Evolutionary conservation across 2,888 invertebrate genomes (phyloP), one percentile per base, ranked within the genome.

Genomic region (Eristalis arbustorum): DNA sequence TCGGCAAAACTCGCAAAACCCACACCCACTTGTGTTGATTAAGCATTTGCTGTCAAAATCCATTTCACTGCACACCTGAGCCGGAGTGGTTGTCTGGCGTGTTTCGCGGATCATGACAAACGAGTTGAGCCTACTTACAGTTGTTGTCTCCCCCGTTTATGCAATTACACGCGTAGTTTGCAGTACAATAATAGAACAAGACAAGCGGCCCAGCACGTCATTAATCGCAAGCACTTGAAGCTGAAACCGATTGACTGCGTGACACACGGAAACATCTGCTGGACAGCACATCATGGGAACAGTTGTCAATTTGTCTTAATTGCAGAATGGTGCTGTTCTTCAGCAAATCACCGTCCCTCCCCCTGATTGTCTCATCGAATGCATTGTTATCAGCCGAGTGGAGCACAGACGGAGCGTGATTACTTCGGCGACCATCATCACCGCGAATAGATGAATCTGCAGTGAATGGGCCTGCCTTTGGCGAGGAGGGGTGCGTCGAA

Each of bases 351-450:
- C n/a, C n/a, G n/a, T n/a, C n/a, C n/a, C n/a, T n/a, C n/a, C n/a
- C n/a, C n/a, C n/a, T n/a, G 84, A 79, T 79, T 84, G 49, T 74
- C 71, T 68, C 34, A 66, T 49, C 74, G 79, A 83, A 83, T 59
- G 74, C 78, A 78, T 69, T 67, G 66, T 78, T 84, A 77, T 79
- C 84, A 79, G 49, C 49, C 22, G 49, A 66, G 69, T 57, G 64
- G 57, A 25, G 37, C 61, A 28, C 28, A 40, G 69, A 31, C 3
- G 66, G 63, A 57, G 5, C 49, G n/a, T 71, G 61, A 28, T 31
- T 62, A 14, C 18, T 62, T 34, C 34, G 56, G 23, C 69, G 62
- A 59, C 67, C 61, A 82, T 72, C 76, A 76, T 67, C 81, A 56
- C 66, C 37, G 23, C 22, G 18, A n/a, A 62, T 73, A 63, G 40